Percentiles rank a stretch among this genome's conserved stretches.
These are phyloP conservation scores for Hiodon tergisus DNA, from an alignment of 2,113 vertebrate genomes.

Conservation along the genomic window DNA sequence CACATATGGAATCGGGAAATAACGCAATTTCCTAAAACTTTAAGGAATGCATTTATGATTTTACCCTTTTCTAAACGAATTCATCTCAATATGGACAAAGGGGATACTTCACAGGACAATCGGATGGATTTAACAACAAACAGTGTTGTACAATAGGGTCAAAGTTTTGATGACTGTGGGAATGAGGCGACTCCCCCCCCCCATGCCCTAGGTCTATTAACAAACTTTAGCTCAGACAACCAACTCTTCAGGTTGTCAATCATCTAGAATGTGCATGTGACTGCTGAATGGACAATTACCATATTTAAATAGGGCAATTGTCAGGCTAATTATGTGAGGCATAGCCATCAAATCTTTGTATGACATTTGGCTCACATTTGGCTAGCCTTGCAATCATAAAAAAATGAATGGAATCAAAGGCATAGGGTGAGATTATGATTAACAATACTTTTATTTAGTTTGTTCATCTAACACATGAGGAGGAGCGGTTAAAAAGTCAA, in stretches of 20 bases:
- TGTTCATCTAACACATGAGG: neutral
- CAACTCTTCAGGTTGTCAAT: neutral
- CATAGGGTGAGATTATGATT: neutral
- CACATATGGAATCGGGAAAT: too few relatives aligned
- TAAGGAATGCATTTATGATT: too few relatives aligned
- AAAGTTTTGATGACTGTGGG: neutral
- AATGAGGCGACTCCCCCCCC: neutral
- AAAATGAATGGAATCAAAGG: neutral
- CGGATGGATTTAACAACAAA: neutral
- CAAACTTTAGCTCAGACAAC: neutral
- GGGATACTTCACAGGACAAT: conserved; percentile 2
- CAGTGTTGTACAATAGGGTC: neutral
- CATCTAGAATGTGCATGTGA: neutral
- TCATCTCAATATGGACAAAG: neutral
- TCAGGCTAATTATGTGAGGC: neutral
- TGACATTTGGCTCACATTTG: neutral
- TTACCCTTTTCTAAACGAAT: neutral
- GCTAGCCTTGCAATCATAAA: neutral
- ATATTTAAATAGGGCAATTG: neutral
- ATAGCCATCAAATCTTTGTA: too few relatives aligned
- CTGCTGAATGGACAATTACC: neutral
- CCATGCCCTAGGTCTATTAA: neutral
- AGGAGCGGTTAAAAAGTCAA: neutral
- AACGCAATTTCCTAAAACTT: too few relatives aligned
- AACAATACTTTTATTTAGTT: neutral